Base-by-base conservation (phyloP, 1,140 invertebrate genomes). In the Protaetia brevitarsis region DNA sequence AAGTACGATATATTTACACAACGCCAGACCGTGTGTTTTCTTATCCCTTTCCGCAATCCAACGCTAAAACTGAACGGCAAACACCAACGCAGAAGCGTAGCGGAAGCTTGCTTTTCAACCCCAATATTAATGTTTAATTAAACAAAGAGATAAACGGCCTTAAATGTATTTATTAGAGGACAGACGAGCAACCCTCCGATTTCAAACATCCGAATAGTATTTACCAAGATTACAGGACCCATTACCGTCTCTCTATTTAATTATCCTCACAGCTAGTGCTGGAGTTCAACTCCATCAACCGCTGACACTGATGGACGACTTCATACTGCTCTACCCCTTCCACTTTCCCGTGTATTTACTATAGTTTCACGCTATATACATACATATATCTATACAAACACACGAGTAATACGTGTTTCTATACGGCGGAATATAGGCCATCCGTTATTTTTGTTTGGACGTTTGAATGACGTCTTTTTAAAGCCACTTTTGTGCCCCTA, bases 111-210 rank as follows among this genome's bases (percentile, higher is more conserved):
- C 37, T 51, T 51, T 51, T 21, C 16, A 51, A 51, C 13, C 41
- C 41, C 41, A 23, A 51, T 51, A 51, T 51, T 51, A 51, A 51
- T 51, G 41, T 51, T 51, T 51, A 51, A 51, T 51, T 26, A 51
- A 51, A 51, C 41, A 51, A 51, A 51, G 41, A 51, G 41, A 51
- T 51, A 23, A 51, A 51, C 41, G 41, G 19, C 41, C 41, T 21
- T 19, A 51, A 51, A 51, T 51, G 41, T 51, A 51, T 51, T 51
- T 51, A 51, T 51, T 51, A 51, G 41, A 51, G 41, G 11, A 23
- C 8, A 23, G 21, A 23, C 41, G 19, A 5, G 13, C 10, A 11
- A 23, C 16, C 16, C 41, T 23, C 16, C 41, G 41, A 51, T 51
- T 51, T 23, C 41, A 51, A 51, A 51, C 41, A 51, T 51, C 41